These are phyloP conservation scores for Ctenodactylus gundi DNA, from an alignment of 2,113 vertebrate genomes.

Conservation along the genomic window DNA sequence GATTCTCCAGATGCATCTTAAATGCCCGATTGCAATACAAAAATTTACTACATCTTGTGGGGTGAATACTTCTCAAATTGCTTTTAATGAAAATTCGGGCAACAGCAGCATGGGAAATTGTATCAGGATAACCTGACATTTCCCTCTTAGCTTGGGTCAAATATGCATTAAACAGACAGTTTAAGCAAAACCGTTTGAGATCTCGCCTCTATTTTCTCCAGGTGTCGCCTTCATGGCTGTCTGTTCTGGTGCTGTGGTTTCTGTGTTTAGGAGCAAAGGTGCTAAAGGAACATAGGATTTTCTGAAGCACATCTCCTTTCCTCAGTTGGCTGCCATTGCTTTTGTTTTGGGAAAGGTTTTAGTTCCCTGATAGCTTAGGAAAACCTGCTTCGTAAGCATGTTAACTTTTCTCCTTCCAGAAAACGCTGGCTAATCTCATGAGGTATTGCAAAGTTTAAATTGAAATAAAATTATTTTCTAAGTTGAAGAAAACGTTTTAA, in stretches of 20 bases:
- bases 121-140: slow-evolving; percentile 36
- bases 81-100: not conserved
- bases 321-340: not conserved
- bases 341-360: slow-evolving; percentile 62
- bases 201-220: slow-evolving; percentile 52
- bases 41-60: not conserved
- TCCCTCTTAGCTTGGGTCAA: slow-evolving; percentile 62
- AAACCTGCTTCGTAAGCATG: not conserved
- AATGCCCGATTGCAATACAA: not conserved
- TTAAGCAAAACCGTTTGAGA: slow-evolving; percentile 55
- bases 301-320: not conserved
- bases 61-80: slow-evolving; percentile 3
- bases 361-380: slow-evolving; percentile 39
- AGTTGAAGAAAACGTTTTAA: not conserved
- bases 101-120: slow-evolving; percentile 4
- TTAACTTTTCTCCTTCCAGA: slow-evolving; percentile 11
- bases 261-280: slow-evolving; percentile 33
- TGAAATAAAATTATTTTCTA: slow-evolving; percentile 60
- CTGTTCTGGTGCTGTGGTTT: slow-evolving; percentile 58
- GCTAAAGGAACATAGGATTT: slow-evolving; percentile 9
- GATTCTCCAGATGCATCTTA: not conserved
- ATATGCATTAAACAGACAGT: slow-evolving; percentile 51
- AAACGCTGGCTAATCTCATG: not conserved
- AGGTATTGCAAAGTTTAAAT: slow-evolving; percentile 33
- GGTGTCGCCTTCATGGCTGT: slow-evolving; percentile 76